Percentiles rank a stretch among this genome's conserved stretches.
These are phyloP conservation scores for Phylloscopus trochiloides DNA, from an alignment of 2,113 vertebrate genomes.

Conservation along the genomic window DNA sequence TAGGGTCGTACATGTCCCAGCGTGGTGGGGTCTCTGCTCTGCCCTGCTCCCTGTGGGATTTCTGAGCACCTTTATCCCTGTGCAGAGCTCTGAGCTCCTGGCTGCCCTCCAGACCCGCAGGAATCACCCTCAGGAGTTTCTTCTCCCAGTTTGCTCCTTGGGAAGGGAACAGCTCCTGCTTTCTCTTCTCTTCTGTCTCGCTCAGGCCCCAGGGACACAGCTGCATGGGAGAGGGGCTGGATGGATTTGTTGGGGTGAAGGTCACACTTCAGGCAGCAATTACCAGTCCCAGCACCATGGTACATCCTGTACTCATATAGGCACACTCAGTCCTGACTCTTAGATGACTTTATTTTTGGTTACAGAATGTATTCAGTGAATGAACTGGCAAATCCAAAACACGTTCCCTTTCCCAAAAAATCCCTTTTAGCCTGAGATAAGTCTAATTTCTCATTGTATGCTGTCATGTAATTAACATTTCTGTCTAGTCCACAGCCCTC, in stretches of 20 bases:
- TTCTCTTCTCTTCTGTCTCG: neutral
- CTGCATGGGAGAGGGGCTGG: neutral
- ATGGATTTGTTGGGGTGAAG: neutral
- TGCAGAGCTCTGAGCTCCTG: neutral
- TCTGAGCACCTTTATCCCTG: neutral
- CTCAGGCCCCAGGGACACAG: neutral
- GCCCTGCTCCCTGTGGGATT: neutral
- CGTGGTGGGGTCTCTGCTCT: neutral
- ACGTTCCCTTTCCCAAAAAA: neutral
- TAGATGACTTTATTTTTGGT: neutral
- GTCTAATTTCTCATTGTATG: neutral
- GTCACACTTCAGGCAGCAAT: neutral
- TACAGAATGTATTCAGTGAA: neutral
- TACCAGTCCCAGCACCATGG: neutral
- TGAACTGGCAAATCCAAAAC: neutral
- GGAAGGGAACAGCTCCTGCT: neutral
- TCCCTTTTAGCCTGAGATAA: neutral
- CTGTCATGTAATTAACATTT: neutral
- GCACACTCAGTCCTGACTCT: neutral
- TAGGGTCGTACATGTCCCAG: fast-evolving
- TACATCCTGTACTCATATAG: neutral
- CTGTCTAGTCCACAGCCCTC: neutral
- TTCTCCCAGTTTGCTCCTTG: neutral
- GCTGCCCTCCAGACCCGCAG: neutral
- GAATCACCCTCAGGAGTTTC: neutral